Evolutionary conservation across 2,113 vertebrate genomes (phyloP).

Genomic region (Mesitornis unicolor): DNA sequence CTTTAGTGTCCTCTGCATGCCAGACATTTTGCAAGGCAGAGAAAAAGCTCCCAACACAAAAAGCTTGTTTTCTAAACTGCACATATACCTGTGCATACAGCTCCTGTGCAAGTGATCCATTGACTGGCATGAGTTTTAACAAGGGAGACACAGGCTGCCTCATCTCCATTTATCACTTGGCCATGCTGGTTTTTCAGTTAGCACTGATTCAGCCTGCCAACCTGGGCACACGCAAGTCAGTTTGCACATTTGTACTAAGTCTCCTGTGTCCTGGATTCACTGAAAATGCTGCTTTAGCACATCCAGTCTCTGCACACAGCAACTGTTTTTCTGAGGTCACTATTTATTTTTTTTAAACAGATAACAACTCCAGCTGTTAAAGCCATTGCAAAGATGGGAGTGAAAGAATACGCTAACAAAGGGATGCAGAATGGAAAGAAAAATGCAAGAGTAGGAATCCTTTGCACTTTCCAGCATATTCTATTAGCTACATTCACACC

Average conservation of each 20-base stretch:
- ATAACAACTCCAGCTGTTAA: not conserved
- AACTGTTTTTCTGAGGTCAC: not conserved
- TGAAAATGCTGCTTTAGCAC: not conserved
- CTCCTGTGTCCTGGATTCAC: not conserved
- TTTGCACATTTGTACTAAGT: not conserved
- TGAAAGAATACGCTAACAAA: not conserved
- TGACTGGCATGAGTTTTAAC: fast-evolving
- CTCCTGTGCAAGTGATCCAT: not conserved
- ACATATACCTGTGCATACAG: not conserved
- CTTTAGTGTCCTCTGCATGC: not conserved
- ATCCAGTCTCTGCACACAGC: not conserved
- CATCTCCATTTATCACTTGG: not conserved
- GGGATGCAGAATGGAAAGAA: not conserved
- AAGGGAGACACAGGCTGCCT: not conserved
- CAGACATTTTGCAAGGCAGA: not conserved
- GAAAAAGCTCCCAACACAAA: not conserved
- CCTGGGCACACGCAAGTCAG: too few species aligned
- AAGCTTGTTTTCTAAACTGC: not conserved
- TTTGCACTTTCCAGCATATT: not conserved
- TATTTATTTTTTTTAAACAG: not conserved
- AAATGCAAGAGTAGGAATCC: not conserved
- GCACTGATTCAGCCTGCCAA: too few species aligned
- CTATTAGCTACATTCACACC: not conserved
- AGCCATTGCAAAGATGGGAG: not conserved
- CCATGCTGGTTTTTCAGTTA: fast-evolving